Evolutionary conservation across 1,140 invertebrate species (phyloP), one percentile per base, ranked within the genome.

Genomic region (Ectropis grisescens): DNA sequence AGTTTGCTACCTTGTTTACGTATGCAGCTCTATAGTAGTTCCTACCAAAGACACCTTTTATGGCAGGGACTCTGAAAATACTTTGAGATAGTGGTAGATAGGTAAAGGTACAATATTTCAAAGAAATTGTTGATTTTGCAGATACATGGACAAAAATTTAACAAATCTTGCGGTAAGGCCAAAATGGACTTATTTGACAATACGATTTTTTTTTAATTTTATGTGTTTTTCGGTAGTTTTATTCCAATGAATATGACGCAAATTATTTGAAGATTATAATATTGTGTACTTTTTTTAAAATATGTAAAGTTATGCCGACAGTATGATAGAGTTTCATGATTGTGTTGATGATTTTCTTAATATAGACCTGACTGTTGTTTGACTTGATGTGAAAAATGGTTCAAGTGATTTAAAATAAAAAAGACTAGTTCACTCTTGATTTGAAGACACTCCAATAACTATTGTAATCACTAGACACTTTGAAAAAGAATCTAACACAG

Each of bases 91-190:
- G 9, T 5, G 9, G 4, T 22, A 4, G 19, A 22, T 9, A 22
- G 4, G 9, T 22, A 5, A 22, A 22, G 9, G 9, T 5, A 5
- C 19, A 22, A 22, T 22, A 22, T 5, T 22, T 22, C 9, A 9
- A 22, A 4, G 4, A 22, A 5, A 9, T 22, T 22, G 9, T 22
- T 5, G 9, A 5, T 4, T 22, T 22, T 15, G 12, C 25, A 31
- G 50, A 43, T 39, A 32, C 8, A 36, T 8, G 58, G 44, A 29
- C 29, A 45, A 12, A 56, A 50, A 32, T 14, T 47, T 9, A 68
- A 68, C 31, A 30, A 34, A 11, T 53, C 61, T 24, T 62, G 62
- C 29, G 58, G 62, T 59, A 55, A 57, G 45, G 43, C 6, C 47
- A 10, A 14, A 10, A 6, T 33, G 19, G 4, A 22, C 19, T 4